Base-by-base conservation (phyloP, 2,888 invertebrate genomes). In the Thecocarcelia acutangulata region DNA sequence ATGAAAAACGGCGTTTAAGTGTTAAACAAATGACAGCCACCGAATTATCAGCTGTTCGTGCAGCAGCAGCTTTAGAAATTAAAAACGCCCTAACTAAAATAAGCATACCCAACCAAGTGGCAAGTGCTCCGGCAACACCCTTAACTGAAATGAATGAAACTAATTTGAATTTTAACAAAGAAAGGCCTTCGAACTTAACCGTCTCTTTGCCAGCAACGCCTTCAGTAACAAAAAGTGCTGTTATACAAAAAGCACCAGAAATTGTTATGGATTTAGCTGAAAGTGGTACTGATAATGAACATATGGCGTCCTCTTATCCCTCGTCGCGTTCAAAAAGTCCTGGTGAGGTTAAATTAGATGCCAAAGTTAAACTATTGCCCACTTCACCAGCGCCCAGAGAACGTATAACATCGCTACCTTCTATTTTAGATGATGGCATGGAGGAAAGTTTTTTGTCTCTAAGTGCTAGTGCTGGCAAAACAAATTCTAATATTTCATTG, bases 21-120 rank as follows among this genome's bases (percentile, higher is more conserved):
- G 88, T 89, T 28, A 88, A 88, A 85, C 88, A 89, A 80, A 89
- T 89, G 90, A 89, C 90, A 6, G 88, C 88, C 80, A 89, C 88
- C 0, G 89, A 89, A 40, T 73, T 89, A 78, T 79, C 84, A 8
- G 85, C 85, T 52, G 74, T 87, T 3, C 85, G 88, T 8, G 85
- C 89, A 2, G 88, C 88, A 12, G 89, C 85, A n/a, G 83, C 84
- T 15, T 80, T 86, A n/a, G 86, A 89, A 75, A 85, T 86, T 1
- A 84, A 87, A 75, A 84, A 84, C 3, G 84, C 81, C 19, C 61
- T 85, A 13, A 81, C 79, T 12, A 86, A 85, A 56, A 84, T 81
- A n/a, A 84, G 83, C 21, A 77, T 76, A 56, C 56, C 69, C 3
- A 46, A 52, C 8, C 59, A 72, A 64, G 56, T 56, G 15, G 33